Base-by-base conservation (phyloP, 2,888 invertebrate genomes). In the Salpingus planirostris region DNA sequence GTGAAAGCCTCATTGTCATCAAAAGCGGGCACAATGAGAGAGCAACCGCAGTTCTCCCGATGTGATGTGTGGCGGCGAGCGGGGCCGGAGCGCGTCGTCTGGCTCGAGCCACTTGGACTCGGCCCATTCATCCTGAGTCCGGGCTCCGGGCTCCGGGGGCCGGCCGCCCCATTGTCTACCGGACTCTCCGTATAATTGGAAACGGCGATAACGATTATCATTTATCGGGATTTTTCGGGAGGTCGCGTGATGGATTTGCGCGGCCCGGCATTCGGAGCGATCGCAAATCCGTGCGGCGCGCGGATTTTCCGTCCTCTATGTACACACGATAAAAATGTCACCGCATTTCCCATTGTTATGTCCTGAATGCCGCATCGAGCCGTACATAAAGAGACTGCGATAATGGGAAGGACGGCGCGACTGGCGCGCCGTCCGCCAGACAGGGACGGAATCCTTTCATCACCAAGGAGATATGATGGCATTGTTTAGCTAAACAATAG, bases 401-500 rank as follows among this genome's bases (percentile, higher is more conserved):
- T 57, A 55, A 57, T 57, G 57, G 57, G 44, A 47, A 51, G 52
- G 49, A 50, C 36, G 40, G 48, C 43, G 44, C 43, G 29, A 39
- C 13, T 21, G 11, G 27, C 23, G 29, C 26, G 25, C 12, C 27
- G 29, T 22, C 13, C 26, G 36, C 11, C 32, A 31, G 43, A 44
- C 43, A 40, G 33, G 42, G 45, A 39, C 31, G 40, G 38, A 41
- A 40, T 40, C 49, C 42, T 50, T 59, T 59, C 59, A 59, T 59
- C 58, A 55, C 55, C 58, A 58, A 57, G 57, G 55, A 59, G 58
- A 59, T 59, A 59, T 59, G 59, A 59, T 57, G 59, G 58, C 49
- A 58, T 60, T 60, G 59, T 60, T 60, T 57, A 58, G 57, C 57
- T 58, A 60, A 59, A 60, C 59, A 60, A 60, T 59, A 52, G 57